A percentile compares a stretch with the other conserved stretches of the same genome.
Conservation (phyloP, 1,140 invertebrate genomes). For the Eueides isabella region DNA sequence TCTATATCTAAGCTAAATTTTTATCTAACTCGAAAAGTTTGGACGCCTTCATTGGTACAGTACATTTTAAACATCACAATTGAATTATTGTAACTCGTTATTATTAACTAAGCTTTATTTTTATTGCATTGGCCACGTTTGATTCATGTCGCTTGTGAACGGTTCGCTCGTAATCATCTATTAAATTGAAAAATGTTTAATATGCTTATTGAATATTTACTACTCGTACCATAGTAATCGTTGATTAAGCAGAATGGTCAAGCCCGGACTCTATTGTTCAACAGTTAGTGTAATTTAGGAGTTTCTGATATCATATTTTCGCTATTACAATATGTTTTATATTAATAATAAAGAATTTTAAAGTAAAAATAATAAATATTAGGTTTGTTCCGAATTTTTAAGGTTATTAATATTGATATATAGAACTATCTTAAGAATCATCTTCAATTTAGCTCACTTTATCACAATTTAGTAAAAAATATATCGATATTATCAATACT, state of each 20-base stretch:
- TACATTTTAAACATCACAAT: slow-evolving; percentile 73
- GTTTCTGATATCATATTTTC: not conserved
- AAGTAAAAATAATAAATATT: not conserved
- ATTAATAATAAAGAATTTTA: not conserved
- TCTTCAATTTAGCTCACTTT: not conserved
- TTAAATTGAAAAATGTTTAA: slow-evolving; percentile 26
- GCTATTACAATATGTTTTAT: not conserved
- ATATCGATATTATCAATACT: not conserved
- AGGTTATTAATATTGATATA: no score
- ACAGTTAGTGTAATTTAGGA: not conserved
- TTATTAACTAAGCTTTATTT: slow-evolving; percentile 37
- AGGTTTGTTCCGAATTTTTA: no score
- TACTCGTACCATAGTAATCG: not conserved
- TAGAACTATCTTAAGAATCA: no score
- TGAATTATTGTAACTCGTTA: slow-evolving; percentile 73
- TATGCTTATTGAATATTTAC: slow-evolving; percentile 17
- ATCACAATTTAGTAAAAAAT: not conserved
- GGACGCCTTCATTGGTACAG: slow-evolving; percentile 76
- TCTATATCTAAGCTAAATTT: slow-evolving; percentile 48
- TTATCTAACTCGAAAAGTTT: slow-evolving; percentile 72
- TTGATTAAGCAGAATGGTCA: not conserved
- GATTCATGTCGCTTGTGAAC: slow-evolving; percentile 31
- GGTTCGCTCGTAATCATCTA: slow-evolving; percentile 43
- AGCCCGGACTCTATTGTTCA: not conserved
- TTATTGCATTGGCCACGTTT: slow-evolving; percentile 45